Evolutionary conservation across 2,888 invertebrate species (phyloP), one percentile per base, ranked within the genome.

Genomic region (Listrodromus nycthemerus): DNA sequence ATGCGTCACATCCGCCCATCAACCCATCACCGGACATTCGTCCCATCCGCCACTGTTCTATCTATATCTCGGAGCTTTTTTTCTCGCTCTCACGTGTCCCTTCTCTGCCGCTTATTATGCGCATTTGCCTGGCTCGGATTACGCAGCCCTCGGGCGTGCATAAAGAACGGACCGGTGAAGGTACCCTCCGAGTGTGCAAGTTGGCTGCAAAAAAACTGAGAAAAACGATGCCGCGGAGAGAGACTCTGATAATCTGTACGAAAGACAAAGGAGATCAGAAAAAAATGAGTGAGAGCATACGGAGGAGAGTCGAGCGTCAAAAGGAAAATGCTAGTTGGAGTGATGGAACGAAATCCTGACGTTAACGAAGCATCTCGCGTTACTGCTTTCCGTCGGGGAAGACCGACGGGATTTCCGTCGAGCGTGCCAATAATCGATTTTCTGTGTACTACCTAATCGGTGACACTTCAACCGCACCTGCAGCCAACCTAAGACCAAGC

Each of bases 101-200:
- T 61, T 58, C 83, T 78, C 52, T 74, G 78, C 48, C 71, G 77
- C 78, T 85, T 81, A 85, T 85, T 80, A 85, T 85, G 85, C 78
- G 66, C 74, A 74, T 81, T 77, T 69, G 58, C 73, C 78, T 78
- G 71, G 80, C 80, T 83, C 75, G 80, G 70, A 71, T 85, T 81
- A 76, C 83, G 52, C 65, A 50, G 30, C 75, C 37, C 48, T 73
- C 61, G 77, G 45, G 77, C 71, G 66, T 66, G 2, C 61, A 58
- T 50, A 24, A 55, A 21, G 67, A 69, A 80, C 74, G 75, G 69
- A 74, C 50, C n/a, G 63, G 61, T 41, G 67, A 21, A 45, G 41
- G 67, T 45, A 2, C 41, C 41, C 16, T n/a, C 41, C 48, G 21
- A 63, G 16, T 41, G 66, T 19, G 7, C 16, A 63, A 33, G 41